Conservation (phyloP, 2,797 vertebrate species). For the Scarus forsteni region DNA sequence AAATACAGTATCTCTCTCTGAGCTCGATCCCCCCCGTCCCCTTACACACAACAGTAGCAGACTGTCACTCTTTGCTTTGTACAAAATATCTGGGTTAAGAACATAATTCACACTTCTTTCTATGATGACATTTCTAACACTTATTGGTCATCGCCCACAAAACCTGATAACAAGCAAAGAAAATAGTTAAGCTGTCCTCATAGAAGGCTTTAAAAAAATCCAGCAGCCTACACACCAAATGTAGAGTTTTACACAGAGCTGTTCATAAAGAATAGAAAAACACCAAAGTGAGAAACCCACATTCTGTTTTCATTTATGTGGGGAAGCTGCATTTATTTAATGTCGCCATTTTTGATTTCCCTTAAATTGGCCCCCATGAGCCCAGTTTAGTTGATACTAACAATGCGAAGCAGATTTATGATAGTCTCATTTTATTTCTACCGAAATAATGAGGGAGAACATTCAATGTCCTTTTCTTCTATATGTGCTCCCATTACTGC, state of each 20-base stretch:
- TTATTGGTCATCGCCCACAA: background rate
- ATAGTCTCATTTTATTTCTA: constrained; percentile 15
- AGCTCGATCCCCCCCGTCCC: background rate
- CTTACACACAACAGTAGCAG: background rate
- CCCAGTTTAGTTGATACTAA: background rate
- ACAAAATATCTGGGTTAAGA: constrained; percentile 37
- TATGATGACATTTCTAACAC: constrained; percentile 22
- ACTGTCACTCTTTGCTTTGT: constrained; percentile 8
- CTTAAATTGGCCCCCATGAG: constrained; percentile 3
- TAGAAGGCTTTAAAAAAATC: constrained; percentile 16
- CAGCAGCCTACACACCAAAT: constrained; percentile 7
- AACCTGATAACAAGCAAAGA: background rate
- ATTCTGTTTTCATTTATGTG: constrained; percentile 27
- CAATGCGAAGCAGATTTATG: constrained; percentile 8
- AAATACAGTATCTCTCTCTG: constrained; percentile 50
- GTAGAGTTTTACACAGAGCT: constrained; percentile 1
- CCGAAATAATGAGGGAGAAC: constrained; percentile 21
- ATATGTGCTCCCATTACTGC: constrained; percentile 33
- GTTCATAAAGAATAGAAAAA: constrained; percentile 8
- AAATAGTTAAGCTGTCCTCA: constrained; percentile 20
- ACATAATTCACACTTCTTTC: constrained; percentile 19
- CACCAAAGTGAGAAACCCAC: constrained; percentile 2
- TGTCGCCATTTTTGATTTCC: constrained; percentile 18
- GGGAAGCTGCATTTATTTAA: background rate
- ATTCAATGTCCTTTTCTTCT: constrained; percentile 14